Percentiles rank a stretch among this genome's conserved stretches.
Evolutionary conservation across 2,888 invertebrate species (phyloP).

Genomic region (Leptarthrus brevirostris): DNA sequence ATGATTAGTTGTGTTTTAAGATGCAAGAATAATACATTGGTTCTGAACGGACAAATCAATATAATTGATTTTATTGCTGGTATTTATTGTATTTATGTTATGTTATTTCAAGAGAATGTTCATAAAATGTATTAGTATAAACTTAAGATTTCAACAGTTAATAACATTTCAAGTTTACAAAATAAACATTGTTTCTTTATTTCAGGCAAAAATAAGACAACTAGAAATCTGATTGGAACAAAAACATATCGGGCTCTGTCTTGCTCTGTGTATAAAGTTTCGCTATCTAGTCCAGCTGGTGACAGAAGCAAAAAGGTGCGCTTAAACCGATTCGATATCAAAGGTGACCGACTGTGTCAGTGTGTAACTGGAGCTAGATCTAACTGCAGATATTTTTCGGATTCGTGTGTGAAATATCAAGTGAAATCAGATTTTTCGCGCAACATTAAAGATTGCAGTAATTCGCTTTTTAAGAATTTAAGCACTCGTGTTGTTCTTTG

Average conservation of each 20-base stretch:
- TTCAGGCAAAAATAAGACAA: too few relatives aligned
- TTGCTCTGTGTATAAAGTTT: not conserved
- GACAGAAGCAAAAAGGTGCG: constrained; percentile 36
- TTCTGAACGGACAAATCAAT: too few relatives aligned
- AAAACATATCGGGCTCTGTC: constrained; percentile 5
- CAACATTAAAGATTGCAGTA: not conserved
- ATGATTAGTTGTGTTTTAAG: too few relatives aligned
- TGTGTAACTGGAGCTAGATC: constrained; percentile 39
- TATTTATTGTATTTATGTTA: too few relatives aligned
- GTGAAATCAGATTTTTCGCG: constrained; percentile 10
- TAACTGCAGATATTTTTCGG: constrained; percentile 1
- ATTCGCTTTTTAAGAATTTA: not conserved
- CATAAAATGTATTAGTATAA: too few relatives aligned
- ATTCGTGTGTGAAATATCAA: constrained; percentile 6
- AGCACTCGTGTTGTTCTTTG: not conserved
- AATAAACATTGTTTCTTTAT: too few relatives aligned
- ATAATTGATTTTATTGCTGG: too few relatives aligned
- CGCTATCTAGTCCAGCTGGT: constrained; percentile 15
- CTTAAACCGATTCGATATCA: constrained; percentile 18
- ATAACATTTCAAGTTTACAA: too few relatives aligned
- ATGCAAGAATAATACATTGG: too few relatives aligned
- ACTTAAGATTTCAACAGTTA: too few relatives aligned
- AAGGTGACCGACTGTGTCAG: constrained; percentile 38
- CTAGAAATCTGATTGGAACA: not conserved
- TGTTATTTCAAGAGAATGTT: too few relatives aligned